Base-by-base conservation (phyloP, 2,888 invertebrate genomes). In the Eupithecia abbreviata region DNA sequence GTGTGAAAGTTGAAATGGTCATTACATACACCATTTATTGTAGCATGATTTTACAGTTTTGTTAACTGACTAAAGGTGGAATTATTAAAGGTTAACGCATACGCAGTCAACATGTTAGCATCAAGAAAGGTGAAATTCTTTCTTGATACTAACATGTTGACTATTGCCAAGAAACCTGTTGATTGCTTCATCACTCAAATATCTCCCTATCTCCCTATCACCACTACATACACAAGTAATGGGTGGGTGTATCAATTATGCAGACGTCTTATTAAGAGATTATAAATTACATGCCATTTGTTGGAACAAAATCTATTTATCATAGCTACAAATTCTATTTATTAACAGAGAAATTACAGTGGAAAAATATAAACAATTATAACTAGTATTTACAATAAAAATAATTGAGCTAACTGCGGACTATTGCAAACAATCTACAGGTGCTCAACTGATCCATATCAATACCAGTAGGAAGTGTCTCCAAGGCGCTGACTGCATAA, bases 101-200 rank as follows among this genome's bases (percentile, higher is more conserved):
- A 58, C 18, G 3, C 9, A 12, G n/a, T n/a, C n/a, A n/a, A n/a
- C n/a, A n/a, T n/a, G n/a, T n/a, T n/a, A n/a, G n/a, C n/a, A n/a
- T n/a, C n/a, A n/a, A n/a, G n/a, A n/a, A n/a, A n/a, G n/a, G n/a
- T n/a, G n/a, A n/a, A n/a, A n/a, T n/a, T n/a, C 62, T 18, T 18
- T 58, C 18, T 58, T 18, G 62, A 66, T 18, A 0, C 66, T 3
- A 65, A 18, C 3, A 47, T 47, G 66, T 66, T 45, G 51, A 41
- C 42, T 51, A 51, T 55, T 67, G 73, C 68, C 73, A 73, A 68
- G 18, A 72, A 30, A 72, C 65, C 72, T 72, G 72, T 72, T 72
- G 65, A 72, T 72, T n/a, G 42, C 62, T 71, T 18, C 42, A n/a
- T 43, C 43, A 15, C 15, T 68, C n/a, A 68, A 43, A 45, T 66